Base-by-base conservation (phyloP, 2,113 vertebrate genomes). In the Aegypius monachus region DNA sequence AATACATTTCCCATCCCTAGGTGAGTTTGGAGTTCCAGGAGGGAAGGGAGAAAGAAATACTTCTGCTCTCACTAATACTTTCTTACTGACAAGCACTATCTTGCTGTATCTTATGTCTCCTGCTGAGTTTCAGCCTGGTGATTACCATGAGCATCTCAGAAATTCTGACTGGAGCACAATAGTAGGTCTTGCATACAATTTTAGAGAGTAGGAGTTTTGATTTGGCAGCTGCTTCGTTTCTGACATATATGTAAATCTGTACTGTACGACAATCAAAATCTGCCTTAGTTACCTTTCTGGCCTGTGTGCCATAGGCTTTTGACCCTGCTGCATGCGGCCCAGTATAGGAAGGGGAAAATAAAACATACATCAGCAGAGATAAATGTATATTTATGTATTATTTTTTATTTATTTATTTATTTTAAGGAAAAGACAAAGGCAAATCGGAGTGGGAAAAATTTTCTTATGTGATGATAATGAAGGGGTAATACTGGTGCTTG, bases 121-220 rank as follows among this genome's bases (percentile, higher is more conserved):
- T 68, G 45, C 75, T 53, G 79, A 25, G 31, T 75, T 84, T 59
- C 72, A 47, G 45, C 80, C 38, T n/a, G 22, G 32, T 91, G 72
- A 78, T 88, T 59, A 40, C 65, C 0, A 0, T 9, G 42, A 91
- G 40, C 34, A 62, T 68, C 65, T 92, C 58, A 73, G 86, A 52
- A 67, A 71, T 95, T 86, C 62, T 84, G 65, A 92, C 82, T 95
- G 80, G 59, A 91, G 75, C 91, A 81, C 89, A 92, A 23, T 53
- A 53, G 86, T 29, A 67, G 68, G 83, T 73, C 83, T 96, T 93
- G 86, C 83, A 84, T 74, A 25, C 45, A 32, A 13, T 96, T 93
- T 88, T 20, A 63, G 91, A 42, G 91, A 88, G 91, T 95, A 31
- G 91, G 91, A 94, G 95, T 88, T 92, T 42, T 77, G 91, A 78